Evolutionary conservation across 2,797 vertebrate species (phyloP).

Genomic region (Clarias pachynema): DNA sequence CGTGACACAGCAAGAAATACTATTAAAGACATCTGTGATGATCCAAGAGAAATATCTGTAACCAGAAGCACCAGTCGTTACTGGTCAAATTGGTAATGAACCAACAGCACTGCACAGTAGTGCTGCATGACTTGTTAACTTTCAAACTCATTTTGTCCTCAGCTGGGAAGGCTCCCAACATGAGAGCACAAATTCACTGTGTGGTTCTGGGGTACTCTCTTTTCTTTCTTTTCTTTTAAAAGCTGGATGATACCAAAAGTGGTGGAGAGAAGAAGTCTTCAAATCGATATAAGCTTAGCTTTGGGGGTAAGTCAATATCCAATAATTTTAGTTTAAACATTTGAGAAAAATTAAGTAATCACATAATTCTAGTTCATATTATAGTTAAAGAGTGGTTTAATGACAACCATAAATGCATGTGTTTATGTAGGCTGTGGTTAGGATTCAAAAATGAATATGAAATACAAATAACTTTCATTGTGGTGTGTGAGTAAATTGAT

Average conservation of each 20-base stretch:
- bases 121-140: conserved; percentile 20
- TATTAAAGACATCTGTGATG: background rate
- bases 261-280: background rate
- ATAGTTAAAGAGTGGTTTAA: background rate
- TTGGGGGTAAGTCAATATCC: background rate
- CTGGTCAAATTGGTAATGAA: conserved; percentile 16
- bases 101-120: background rate
- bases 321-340: background rate
- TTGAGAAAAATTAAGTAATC: background rate
- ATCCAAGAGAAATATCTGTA: background rate
- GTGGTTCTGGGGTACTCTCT: background rate
- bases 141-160: conserved; percentile 22
- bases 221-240: background rate
- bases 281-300: background rate
- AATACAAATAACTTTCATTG: background rate
- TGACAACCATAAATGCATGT: background rate
- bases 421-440: background rate
- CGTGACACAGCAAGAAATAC: background rate
- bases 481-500: background rate
- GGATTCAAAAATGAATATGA: background rate
- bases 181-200: conserved; percentile 3
- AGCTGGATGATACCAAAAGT: background rate
- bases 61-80: conserved; percentile 5
- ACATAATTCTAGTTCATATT: background rate
- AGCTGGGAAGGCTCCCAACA: conserved; percentile 10